Percentiles rank a stretch among this genome's conserved stretches.
Conservation (phyloP, 2,113 vertebrate species). For the Tetraodon nigroviridis region DNA sequence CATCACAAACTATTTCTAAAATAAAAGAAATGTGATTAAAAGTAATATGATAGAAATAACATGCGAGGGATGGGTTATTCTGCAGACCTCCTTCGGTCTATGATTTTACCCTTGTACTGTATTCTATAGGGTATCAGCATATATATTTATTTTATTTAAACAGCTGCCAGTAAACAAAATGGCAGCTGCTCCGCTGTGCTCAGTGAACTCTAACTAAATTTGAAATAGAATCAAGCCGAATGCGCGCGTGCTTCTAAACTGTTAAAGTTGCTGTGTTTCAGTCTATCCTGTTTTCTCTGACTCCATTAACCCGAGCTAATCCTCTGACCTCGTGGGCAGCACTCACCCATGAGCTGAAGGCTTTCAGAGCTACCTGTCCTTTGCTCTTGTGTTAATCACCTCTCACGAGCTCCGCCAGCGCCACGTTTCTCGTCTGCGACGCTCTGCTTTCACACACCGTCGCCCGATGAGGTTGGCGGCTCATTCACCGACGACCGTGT, state of each 20-base stretch:
- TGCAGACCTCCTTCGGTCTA: too few species aligned
- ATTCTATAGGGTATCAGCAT: too few species aligned
- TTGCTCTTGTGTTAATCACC: slow-evolving; percentile 59
- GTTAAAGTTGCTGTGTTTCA: slow-evolving; percentile 24
- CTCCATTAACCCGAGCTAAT: slow-evolving; percentile 66
- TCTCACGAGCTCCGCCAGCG: slow-evolving; percentile 30
- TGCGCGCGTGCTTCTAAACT: slow-evolving; percentile 4
- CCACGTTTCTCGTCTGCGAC: neutral
- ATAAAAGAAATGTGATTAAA: neutral
- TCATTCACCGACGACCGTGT: too few species aligned
- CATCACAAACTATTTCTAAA: too few species aligned
- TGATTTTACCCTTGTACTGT: too few species aligned
- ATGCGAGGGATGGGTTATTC: neutral
- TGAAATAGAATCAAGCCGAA: neutral
- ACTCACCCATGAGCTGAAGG: slow-evolving; percentile 41
- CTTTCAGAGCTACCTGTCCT: slow-evolving; percentile 51
- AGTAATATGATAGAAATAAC: neutral
- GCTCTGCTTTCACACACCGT: neutral
- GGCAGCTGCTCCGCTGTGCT: neutral
- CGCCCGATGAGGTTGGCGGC: neutral
- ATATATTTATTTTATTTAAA: neutral
- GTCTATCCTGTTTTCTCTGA: slow-evolving; percentile 36
- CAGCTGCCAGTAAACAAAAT: neutral
- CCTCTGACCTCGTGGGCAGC: slow-evolving; percentile 60
- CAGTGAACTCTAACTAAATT: neutral